Evolutionary conservation across 2,888 invertebrate genomes (phyloP).

Genomic region (Drosophila sordidula): DNA sequence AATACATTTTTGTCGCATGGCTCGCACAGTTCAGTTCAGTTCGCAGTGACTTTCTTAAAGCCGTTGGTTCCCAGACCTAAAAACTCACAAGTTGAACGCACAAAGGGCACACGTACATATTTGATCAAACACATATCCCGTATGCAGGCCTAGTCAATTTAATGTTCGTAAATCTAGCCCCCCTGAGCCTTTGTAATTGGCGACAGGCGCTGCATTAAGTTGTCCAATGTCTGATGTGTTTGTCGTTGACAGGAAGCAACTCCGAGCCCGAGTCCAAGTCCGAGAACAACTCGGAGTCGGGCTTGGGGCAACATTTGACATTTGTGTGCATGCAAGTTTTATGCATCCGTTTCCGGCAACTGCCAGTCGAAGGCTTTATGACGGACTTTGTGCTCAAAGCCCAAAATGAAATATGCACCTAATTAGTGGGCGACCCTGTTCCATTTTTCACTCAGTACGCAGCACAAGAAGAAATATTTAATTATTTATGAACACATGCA

Average conservation of each 20-base stretch:
- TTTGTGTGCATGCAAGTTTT: constrained; percentile 54
- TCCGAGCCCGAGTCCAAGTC: constrained; percentile 13
- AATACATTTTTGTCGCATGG: no score
- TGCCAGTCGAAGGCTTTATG: constrained; percentile 31
- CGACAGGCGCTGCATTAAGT: constrained; percentile 37
- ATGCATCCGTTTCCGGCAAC: constrained; percentile 56
- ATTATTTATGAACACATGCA: constrained; percentile 78
- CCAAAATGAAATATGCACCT: constrained; percentile 55
- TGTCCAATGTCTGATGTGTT: constrained; percentile 26
- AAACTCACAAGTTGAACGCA: not conserved
- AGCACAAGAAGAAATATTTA: constrained; percentile 58
- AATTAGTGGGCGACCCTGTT: constrained; percentile 69
- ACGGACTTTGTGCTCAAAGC: constrained; percentile 41
- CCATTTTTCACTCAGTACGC: constrained; percentile 42
- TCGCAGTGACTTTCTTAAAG: not conserved
- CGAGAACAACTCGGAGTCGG: constrained; percentile 1
- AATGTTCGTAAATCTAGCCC: not conserved
- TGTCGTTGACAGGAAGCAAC: constrained; percentile 37
- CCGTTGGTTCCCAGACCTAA: not conserved
- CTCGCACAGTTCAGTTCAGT: no score
- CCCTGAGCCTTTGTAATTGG: constrained; percentile 34
- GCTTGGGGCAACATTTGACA: constrained; percentile 26
- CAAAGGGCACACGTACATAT: constrained; percentile 12
- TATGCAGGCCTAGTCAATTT: constrained; percentile 31
- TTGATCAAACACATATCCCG: constrained; percentile 6